phyloP scores from a whole-genome alignment of 2,888 invertebrate species.

The Cheilosia vulpina region DNA sequence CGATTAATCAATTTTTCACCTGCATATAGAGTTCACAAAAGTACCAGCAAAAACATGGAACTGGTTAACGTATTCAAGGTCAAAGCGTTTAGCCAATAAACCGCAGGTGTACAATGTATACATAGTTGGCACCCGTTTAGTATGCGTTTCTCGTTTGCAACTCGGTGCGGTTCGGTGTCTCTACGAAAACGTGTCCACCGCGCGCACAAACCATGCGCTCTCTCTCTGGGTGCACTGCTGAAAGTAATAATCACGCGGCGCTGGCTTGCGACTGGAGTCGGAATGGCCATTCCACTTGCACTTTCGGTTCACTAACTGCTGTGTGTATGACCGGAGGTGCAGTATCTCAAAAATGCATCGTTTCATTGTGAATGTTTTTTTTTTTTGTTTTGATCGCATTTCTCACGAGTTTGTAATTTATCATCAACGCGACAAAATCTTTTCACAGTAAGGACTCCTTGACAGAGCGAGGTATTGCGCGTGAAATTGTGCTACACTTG shows the following conservation, averaged over 20 bases:
- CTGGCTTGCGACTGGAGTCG: not conserved
- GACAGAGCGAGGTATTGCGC: conserved; percentile 24
- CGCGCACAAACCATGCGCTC: conserved; percentile 29
- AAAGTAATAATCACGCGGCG: conserved; percentile 59
- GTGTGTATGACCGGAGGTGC: not conserved
- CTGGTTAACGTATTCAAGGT: conserved; percentile 62
- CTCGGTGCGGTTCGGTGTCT: conserved; percentile 27
- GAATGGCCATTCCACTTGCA: conserved; percentile 49
- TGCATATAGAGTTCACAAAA: conserved; percentile 35
- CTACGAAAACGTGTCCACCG: conserved; percentile 42
- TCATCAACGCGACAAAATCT: conserved; percentile 52
- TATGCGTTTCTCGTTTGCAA: conserved; percentile 61
- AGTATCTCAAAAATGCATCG: conserved; percentile 40
- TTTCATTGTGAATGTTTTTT: conserved; percentile 11
- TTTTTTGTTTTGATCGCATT: conserved; percentile 18
- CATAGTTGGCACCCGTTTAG: conserved; percentile 36
- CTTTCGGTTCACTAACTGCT: conserved; percentile 40
- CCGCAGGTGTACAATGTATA: conserved; percentile 56
- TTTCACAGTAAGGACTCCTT: conserved; percentile 5
- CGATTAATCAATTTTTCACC: conserved; percentile 62
- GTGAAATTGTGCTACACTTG: conserved; percentile 52
- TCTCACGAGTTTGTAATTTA: conserved; percentile 51
- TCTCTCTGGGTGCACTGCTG: not conserved
- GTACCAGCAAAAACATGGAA: conserved; percentile 31
- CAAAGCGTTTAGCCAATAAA: conserved; percentile 67